Evolutionary conservation across 2,113 vertebrate species (phyloP), one percentile per base, ranked within the genome.

Genomic region (Aegotheles bennettii): DNA sequence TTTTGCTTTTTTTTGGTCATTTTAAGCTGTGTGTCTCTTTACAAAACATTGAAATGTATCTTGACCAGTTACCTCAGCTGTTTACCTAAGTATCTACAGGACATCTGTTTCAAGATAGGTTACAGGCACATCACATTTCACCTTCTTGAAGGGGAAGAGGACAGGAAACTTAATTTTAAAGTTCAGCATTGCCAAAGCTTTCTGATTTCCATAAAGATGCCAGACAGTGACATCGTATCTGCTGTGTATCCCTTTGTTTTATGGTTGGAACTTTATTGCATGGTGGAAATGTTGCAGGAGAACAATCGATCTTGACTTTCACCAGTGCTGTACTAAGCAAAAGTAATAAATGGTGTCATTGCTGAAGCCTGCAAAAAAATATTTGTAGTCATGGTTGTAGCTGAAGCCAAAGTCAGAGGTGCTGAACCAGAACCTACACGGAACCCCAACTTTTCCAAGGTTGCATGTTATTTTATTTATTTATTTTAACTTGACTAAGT

Each of bases 331-430:
- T 68, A 90, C 73, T 87, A 95, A 97, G 96, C 79, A 97, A 97
- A 98, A 93, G 96, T 97, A 98, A 98, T 96, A 97, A 97, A 98
- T 97, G 95, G 96, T 96, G 96, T 98, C 95, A 97, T 95, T 97
- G 92, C 95, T 95, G 84, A 97, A 97, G 81, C 83, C 83, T 95
- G 95, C 96, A 87, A 96, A 98, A 97, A 95, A 98, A 97, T 97
- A 97, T 98, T 98, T 98, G 81, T 76, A 96, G 97, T 97, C 96
- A 95, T 97, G 96, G 94, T 94, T 97, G 81, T 94, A 96, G 92
- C 87, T 93, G 90, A 38, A 96, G 97, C 94, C 94, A 98, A 97
- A 59, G 63, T 70, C 81, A 93, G 77, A 80, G 73, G 94, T 78
- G 78, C 48, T 97, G 97, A 98, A 97, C 97, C 96, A 95, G 91